Evolutionary conservation across 2,797 vertebrate species (phyloP), one percentile per base, ranked within the genome.

Genomic region (Echeneis naucrates): DNA sequence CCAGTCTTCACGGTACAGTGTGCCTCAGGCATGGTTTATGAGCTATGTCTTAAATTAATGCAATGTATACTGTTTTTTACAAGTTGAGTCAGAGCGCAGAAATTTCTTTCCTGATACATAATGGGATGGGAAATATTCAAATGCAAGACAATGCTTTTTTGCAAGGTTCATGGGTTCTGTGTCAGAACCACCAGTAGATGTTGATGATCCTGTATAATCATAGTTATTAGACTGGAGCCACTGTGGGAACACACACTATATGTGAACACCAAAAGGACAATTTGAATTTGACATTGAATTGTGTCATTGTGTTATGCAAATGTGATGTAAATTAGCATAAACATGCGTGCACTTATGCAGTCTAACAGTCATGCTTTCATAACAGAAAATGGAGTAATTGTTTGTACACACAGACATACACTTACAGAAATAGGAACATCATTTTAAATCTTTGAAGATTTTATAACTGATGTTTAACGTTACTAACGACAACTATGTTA

Each of bases 251-350:
- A 82, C 68, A 52, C 80, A 81, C 85, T 86, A 72, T 30, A 65
- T 6, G 23, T 38, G 81, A 80, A 83, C 80, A 71, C 71, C 55
- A 62, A 84, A 75, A 82, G 82, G 71, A 82, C 72, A 79, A 76
- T 80, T 75, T 70, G 62, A 77, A 77, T 42, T 50, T 9, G 21
- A 53, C 48, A 56, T 40, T 68, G 51, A 71, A 74, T 62, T 77
- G 78, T 72, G 70, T 81, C 75, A 73, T 53, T 66, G 67, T 72
- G 61, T 83, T 81, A 81, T 87, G 82, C 63, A 87, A 87, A 88
- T 87, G 56, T 33, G 5, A 51, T 75, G 37, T 1, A 4, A 57
- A 75, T 66, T 47, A 68, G 45, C 42, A 37, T 58, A 40, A 78
- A 65, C 62, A 58, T 47, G 52, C 55, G 45, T 33, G 5, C 48